Evolutionary conservation across 2,888 invertebrate genomes (phyloP).

Genomic region (Callyntrura guangdongensis): DNA sequence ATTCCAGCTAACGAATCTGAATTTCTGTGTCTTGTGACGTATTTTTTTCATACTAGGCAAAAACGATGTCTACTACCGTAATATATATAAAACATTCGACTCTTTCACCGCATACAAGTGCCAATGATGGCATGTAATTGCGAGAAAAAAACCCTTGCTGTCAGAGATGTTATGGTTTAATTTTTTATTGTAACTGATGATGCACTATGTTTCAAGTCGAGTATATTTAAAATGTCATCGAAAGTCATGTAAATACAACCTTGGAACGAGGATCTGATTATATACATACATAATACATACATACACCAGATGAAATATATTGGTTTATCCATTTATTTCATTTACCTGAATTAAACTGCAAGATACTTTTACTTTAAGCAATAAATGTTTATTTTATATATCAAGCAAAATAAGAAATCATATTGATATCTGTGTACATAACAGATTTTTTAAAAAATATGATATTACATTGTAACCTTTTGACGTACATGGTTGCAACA

Average conservation of each 20-base stretch:
- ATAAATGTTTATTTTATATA: too few species aligned
- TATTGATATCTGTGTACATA: too few species aligned
- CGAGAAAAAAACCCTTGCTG: too few species aligned
- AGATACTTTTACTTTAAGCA: too few species aligned
- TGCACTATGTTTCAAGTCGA: neutral
- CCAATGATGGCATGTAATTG: neutral
- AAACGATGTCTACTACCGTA: neutral
- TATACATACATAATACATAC: too few species aligned
- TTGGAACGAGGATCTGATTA: neutral
- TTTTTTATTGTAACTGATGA: neutral
- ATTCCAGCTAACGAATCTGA: slow-evolving; percentile 38
- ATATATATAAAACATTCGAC: neutral
- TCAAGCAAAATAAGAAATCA: too few species aligned
- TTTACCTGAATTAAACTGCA: too few species aligned
- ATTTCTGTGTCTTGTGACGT: neutral
- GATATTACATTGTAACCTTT: neutral
- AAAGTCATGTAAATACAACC: neutral
- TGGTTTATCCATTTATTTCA: too few species aligned
- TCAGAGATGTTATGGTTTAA: too few species aligned
- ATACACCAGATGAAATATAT: too few species aligned
- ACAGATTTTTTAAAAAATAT: too few species aligned
- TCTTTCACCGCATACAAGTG: neutral
- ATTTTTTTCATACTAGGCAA: slow-evolving; percentile 5
- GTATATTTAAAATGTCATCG: slow-evolving; percentile 13
- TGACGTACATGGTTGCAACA: neutral